phyloP scores from a whole-genome alignment of 2,888 invertebrate species.

The Drosophila pseudotakahashii region DNA sequence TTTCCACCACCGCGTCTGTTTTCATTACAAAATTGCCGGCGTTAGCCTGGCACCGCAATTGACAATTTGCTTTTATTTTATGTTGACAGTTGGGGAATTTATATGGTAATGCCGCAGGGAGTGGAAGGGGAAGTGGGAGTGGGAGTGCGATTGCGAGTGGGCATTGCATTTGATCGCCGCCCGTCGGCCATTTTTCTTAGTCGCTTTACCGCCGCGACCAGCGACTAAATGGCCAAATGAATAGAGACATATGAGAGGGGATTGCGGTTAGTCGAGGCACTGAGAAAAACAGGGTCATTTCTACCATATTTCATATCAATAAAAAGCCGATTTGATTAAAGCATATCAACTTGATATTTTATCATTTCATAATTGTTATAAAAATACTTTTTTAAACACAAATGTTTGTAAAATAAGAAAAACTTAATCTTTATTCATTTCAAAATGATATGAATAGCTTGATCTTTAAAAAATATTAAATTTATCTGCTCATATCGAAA shows the following conservation, averaged over 20 bases:
- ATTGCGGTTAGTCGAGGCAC: neutral
- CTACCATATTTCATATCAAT: too few relatives aligned
- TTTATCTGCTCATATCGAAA: too few relatives aligned
- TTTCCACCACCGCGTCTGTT: conserved; percentile 49
- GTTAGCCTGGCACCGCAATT: conserved; percentile 66
- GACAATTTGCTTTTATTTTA: conserved; percentile 77
- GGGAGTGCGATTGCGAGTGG: neutral
- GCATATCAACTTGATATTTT: too few relatives aligned
- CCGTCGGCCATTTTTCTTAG: conserved; percentile 50
- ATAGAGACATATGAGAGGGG: conserved; percentile 20
- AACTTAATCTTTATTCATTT: too few relatives aligned
- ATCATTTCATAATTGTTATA: too few relatives aligned
- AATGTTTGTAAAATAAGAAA: too few relatives aligned
- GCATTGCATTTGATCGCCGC: conserved; percentile 37
- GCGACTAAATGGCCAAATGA: conserved; percentile 47
- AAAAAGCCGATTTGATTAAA: too few relatives aligned
- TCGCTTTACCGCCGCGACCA: conserved; percentile 30
- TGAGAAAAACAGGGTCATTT: too few relatives aligned
- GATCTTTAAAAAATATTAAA: too few relatives aligned
- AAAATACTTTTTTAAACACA: too few relatives aligned
- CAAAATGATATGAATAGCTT: too few relatives aligned
- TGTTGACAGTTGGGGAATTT: conserved; percentile 72
- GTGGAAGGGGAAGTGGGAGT: neutral
- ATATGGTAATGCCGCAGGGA: conserved; percentile 62
- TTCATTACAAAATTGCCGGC: conserved; percentile 75